Base-by-base conservation (phyloP, 2,113 vertebrate genomes). In the Thunnus thynnus region DNA sequence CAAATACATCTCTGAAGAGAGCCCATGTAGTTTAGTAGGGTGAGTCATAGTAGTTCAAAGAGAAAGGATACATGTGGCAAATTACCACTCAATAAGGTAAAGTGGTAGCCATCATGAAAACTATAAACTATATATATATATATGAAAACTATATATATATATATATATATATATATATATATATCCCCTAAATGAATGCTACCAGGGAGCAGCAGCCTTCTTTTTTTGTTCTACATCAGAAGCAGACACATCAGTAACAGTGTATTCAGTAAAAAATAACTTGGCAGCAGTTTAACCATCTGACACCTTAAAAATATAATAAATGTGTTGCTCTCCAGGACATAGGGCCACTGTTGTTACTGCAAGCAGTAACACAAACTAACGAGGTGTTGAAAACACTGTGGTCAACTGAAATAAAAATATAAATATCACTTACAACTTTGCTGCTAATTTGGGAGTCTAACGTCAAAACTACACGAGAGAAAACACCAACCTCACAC, bases 41-140 rank as follows among this genome's bases (percentile, higher is more conserved):
- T 50, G 60, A 75, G 56, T 74, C 55, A 69, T 0, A 16, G 18
- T 16, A 48, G 7, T 63, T 79, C 73, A 86, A 85, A 71, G 11
- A 51, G 25, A 80, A 62, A 17, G 16, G 32, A 10, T 48, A 1
- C 25, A 60, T 62, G 13, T 2, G 14, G 57, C 48, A 55, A 65
- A 84, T 71, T 70, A n/a, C 44, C 30, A n/a, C 67, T 62, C 44
- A 71, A 18, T 48, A 30, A 50, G 9, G 16, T 64, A n/a, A 79
- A 76, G 18, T 65, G n/a, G 57, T 1, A 27, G n/a, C 25, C 41
- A 63, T 66, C 17, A 68, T 60, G n/a, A 46, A 55, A 65, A 22
- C 10, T 5, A n/a, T n/a, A n/a, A n/a, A n/a, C 63, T 9, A 12
- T 73, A 7, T 13, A 57, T 72, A 30, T 30, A 30, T 30, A 30